Base-by-base conservation (phyloP, 2,113 vertebrate species). In the Lates calcarifer region DNA sequence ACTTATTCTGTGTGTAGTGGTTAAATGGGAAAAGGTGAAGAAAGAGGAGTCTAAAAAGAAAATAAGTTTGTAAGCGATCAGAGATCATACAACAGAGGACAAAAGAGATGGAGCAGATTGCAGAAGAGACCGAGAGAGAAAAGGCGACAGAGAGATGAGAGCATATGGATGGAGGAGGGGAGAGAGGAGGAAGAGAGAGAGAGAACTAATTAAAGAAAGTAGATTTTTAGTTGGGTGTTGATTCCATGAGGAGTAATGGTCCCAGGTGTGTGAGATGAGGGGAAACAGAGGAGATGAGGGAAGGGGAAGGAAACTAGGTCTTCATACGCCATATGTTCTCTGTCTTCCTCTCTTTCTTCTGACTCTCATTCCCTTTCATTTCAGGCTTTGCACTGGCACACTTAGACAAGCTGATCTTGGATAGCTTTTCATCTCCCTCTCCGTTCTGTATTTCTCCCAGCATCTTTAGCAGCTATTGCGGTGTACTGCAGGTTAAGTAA, bases 181-280 rank as follows among this genome's bases (percentile, higher is more conserved):
- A 67, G 47, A 39, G 51, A 14, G 28, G 22, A 39, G 28, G 33
- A 58, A 56, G 65, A 77, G 65, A 39, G 65, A 39, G 67, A 28
- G 64, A 77, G 74, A 85, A 80, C 87, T 88, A 84, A 91, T 90
- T 87, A 85, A 75, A 60, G 74, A 79, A 92, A 89, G 74, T 73
- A 9, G 65, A 86, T 60, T 91, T 88, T 78, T 79, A 82, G 83
- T 83, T 87, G 84, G 81, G 63, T 85, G 81, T 81, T 85, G 78
- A 83, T 85, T 89, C 84, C 85, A 64, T 7, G 55, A 75, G 89
- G 86, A 80, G 51, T 83, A 71, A 63, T 55, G 73, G 76, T 90
- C 88, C 88, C 88, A 90, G 77, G 85, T 89, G 86, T 88, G 56
- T 68, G 17, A 80, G 33, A 79, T 76, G 80, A 82, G 84, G 77